phyloP scores from a whole-genome alignment of 1,140 invertebrate genomes.

The Periplaneta americana region DNA sequence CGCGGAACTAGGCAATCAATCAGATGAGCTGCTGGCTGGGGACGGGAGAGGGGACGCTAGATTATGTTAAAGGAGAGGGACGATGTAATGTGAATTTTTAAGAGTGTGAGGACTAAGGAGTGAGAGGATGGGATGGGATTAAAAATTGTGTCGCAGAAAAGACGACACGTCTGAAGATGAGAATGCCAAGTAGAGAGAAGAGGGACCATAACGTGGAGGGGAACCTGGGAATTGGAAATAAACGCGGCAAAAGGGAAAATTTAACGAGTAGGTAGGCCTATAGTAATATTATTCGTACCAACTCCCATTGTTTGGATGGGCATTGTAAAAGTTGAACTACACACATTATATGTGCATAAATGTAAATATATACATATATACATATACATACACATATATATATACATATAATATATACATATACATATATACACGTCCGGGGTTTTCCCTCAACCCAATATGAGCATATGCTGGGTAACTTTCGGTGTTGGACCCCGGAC shows the following conservation, averaged over 20 bases:
- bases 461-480: too few relatives aligned
- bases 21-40: background rate
- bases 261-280: background rate
- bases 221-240: background rate
- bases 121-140: background rate
- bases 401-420: too few relatives aligned
- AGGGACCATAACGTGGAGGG: background rate
- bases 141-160: conserved; percentile 1
- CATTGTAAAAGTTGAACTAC: background rate
- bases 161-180: background rate
- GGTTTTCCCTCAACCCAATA: too few relatives aligned
- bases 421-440: too few relatives aligned
- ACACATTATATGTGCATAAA: too few relatives aligned
- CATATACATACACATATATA: too few relatives aligned
- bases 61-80: conserved; percentile 4
- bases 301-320: background rate
- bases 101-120: background rate
- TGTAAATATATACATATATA: too few relatives aligned
- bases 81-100: conserved; percentile 5
- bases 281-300: background rate
- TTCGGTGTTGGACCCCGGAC: too few relatives aligned
- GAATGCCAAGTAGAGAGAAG: background rate
- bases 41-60: background rate
- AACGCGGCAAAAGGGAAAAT: background rate
- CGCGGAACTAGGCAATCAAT: background rate